A percentile compares a stretch with the other conserved stretches of the same genome.
Evolutionary conservation across 53 echinoderm and acorn worm genomes (phyloP).

Genomic region (Arbacia lixula): DNA sequence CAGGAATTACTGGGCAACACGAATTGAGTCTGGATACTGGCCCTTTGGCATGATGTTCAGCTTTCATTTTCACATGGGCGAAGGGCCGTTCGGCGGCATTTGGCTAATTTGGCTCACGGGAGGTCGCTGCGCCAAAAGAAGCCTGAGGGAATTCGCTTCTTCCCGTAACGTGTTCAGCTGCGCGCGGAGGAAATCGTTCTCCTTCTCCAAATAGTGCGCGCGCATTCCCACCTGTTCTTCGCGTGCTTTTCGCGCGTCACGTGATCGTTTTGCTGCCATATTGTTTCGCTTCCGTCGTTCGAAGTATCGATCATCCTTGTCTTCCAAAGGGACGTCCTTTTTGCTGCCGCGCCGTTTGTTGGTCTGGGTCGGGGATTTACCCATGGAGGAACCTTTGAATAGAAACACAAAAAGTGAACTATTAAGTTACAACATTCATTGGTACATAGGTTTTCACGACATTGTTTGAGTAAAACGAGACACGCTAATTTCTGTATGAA

Average conservation of each 20-base stretch:
- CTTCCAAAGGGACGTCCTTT: slow-evolving; percentile 46
- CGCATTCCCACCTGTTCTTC: slow-evolving; percentile 90
- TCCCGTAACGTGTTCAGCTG: slow-evolving; percentile 85
- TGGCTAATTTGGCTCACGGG: slow-evolving; percentile 57
- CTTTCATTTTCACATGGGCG: slow-evolving; percentile 28
- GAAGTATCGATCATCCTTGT: slow-evolving; percentile 92
- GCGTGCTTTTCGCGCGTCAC: slow-evolving; percentile 83
- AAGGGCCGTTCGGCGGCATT: slow-evolving; percentile 41
- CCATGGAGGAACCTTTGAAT: too few relatives aligned
- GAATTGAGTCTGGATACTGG: too few relatives aligned
- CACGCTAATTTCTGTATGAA: too few relatives aligned
- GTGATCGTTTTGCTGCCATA: slow-evolving; percentile 92
- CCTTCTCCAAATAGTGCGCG: slow-evolving; percentile 85
- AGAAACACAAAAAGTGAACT: too few relatives aligned
- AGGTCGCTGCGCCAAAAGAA: slow-evolving; percentile 81
- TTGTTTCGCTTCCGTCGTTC: slow-evolving; percentile 93
- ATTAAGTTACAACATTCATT: too few relatives aligned
- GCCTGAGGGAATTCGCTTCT: slow-evolving; percentile 89
- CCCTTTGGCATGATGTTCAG: too few relatives aligned
- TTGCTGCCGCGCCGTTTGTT: slow-evolving; percentile 41
- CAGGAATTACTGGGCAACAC: too few relatives aligned
- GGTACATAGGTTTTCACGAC: too few relatives aligned
- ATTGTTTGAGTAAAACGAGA: too few relatives aligned
- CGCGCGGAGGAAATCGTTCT: slow-evolving; percentile 87
- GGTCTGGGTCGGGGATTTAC: too few relatives aligned